Evolutionary conservation across 2,797 vertebrate species (phyloP).

Genomic region (Octomys mimax): DNA sequence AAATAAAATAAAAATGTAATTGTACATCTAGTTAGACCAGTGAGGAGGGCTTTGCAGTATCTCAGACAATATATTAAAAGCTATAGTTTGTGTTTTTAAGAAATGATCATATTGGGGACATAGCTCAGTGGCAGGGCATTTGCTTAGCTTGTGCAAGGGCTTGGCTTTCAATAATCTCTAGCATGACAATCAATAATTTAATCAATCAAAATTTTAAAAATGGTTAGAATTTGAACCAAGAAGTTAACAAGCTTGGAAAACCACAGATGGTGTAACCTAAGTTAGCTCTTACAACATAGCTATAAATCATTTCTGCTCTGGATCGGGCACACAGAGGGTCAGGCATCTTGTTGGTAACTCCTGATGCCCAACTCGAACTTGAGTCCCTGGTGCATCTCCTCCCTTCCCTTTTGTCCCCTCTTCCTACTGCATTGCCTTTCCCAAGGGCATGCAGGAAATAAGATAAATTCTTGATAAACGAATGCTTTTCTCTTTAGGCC

Average conservation of each 20-base stretch:
- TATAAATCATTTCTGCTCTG: not conserved
- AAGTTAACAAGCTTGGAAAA: constrained; percentile 8
- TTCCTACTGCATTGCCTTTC: not conserved
- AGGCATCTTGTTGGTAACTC: not conserved
- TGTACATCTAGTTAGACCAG: not conserved
- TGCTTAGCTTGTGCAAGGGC: not conserved
- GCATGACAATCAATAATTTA: not conserved
- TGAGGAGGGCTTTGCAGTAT: not conserved
- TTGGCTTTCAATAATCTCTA: not conserved
- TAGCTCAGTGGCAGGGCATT: not conserved
- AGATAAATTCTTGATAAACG: constrained; percentile 45
- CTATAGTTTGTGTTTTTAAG: not conserved
- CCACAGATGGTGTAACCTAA: not conserved
- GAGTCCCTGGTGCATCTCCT: not conserved
- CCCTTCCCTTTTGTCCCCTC: too few species aligned
- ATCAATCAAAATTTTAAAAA: not conserved
- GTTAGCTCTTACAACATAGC: not conserved
- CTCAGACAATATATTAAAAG: not conserved
- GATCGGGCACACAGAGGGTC: not conserved
- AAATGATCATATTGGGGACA: not conserved
- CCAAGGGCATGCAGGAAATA: not conserved
- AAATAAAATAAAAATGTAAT: too few species aligned
- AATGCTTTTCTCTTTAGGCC: constrained; percentile 34
- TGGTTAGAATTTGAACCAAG: not conserved
- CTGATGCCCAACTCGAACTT: not conserved